These are phyloP conservation scores for Uria lomvia DNA, from an alignment of 2,113 vertebrate species.

Conservation along the genomic window DNA sequence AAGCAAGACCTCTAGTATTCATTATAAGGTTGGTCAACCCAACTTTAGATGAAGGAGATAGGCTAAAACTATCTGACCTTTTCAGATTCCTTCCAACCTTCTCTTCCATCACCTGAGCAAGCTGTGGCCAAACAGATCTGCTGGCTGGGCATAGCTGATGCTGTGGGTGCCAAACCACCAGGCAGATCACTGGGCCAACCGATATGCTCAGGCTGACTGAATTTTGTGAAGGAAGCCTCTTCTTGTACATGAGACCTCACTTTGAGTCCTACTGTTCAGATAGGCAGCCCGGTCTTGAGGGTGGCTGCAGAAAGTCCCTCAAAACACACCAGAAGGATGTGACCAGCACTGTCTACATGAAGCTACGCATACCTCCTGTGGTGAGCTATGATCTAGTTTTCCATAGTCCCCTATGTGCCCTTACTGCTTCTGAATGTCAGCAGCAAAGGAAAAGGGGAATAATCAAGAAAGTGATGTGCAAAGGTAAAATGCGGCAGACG, in stretches of 20 bases:
- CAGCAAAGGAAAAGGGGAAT: neutral
- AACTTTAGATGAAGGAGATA: neutral
- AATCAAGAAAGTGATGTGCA: neutral
- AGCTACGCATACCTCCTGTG: neutral
- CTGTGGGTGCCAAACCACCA: neutral
- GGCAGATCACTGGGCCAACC: neutral
- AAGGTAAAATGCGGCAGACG: neutral
- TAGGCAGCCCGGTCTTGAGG: neutral
- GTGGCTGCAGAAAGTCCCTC: neutral
- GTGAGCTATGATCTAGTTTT: neutral
- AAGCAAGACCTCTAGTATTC: neutral
- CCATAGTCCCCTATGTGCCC: neutral
- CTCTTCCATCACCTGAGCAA: neutral
- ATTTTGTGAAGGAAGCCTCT: neutral
- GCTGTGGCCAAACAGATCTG: fast-evolving
- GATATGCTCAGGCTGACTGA: neutral
- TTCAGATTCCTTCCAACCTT: neutral
- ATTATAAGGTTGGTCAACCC: neutral
- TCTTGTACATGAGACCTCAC: neutral
- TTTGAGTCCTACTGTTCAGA: neutral
- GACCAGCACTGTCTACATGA: neutral
- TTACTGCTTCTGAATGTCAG: neutral
- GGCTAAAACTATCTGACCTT: neutral
- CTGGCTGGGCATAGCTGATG: neutral
- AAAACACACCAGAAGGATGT: neutral